Evolutionary conservation across 2,888 invertebrate genomes (phyloP), one percentile per base, ranked within the genome.

Genomic region (Nasonovia ribisnigri): DNA sequence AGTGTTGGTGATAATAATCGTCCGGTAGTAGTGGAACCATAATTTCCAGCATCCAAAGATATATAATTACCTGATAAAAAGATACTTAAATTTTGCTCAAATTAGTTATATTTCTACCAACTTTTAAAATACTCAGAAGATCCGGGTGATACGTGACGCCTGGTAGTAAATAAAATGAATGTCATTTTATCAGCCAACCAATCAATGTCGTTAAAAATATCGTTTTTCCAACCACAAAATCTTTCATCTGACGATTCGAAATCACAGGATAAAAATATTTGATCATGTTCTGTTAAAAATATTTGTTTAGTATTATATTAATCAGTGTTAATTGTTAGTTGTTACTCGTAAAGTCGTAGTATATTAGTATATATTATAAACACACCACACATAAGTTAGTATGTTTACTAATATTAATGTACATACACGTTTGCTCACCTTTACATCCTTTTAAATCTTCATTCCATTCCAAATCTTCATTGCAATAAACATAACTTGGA

Each of bases 221-320:
- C 98, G 87, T 97, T 97, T 0, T 96, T 96, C 98, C 98, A 98
- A n/a, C 97, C 98, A 95, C 98, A 98, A 0, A 98, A 95, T 95
- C 97, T 96, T 0, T 96, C 96, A 0, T 96, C 86, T 26, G 90
- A 24, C 36, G 93, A 96, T 95, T 98, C 97, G 95, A 98, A 98
- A 95, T 97, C 97, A 95, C 98, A 98, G 51, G 96, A 96, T 57
- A 96, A 95, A 24, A 96, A 95, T 46, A 91, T 54, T 24, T 88
- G 54, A 42, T 84, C 36, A 36, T 29, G 77, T n/a, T 94, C 94
- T 94, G 43, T 88, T 48, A 11, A 90, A 91, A 42, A 91, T 43
- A 54, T 88, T n/a, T 54, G 16, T n/a, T n/a, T n/a, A 16, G 5
- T 16, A 77, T 20, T 77, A 42, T 20, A 42, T 36, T 36, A 77